These are phyloP conservation scores for Nasua narica DNA, from an alignment of 2,797 vertebrate genomes.

Conservation along the genomic window DNA sequence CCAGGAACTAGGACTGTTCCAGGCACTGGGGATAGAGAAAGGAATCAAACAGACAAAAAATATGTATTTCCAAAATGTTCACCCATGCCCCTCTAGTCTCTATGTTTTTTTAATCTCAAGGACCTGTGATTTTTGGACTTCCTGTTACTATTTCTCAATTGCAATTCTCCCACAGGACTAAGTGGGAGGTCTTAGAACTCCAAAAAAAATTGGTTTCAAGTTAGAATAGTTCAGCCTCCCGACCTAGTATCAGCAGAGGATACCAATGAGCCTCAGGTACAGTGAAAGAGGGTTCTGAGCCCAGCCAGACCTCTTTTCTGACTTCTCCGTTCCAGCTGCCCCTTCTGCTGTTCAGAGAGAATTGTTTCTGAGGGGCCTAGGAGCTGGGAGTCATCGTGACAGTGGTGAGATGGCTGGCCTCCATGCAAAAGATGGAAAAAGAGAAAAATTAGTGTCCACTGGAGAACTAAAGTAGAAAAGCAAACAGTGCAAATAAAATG, in stretches of 20 bases:
- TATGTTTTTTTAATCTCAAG: neutral
- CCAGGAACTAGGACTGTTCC: neutral
- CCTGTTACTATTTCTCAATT: conserved; percentile 5
- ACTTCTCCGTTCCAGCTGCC: neutral
- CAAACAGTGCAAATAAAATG: neutral
- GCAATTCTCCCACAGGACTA: neutral
- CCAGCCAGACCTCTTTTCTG: neutral
- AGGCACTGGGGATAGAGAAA: neutral
- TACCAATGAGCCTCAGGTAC: neutral
- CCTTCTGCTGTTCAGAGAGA: neutral
- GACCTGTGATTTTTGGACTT: neutral
- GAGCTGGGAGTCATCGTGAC: neutral
- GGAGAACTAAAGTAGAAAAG: conserved; percentile 25
- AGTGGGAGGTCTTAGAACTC: neutral
- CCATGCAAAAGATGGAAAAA: neutral
- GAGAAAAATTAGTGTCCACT: neutral
- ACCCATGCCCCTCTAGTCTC: neutral
- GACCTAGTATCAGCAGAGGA: neutral
- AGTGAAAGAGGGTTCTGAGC: neutral
- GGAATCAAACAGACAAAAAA: neutral
- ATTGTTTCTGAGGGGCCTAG: neutral
- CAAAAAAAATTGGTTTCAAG: neutral
- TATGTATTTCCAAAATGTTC: neutral
- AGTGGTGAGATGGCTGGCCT: neutral
- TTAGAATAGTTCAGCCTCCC: neutral